Evolutionary conservation across 2,113 vertebrate species (phyloP).

Genomic region (Tiliqua scincoides): DNA sequence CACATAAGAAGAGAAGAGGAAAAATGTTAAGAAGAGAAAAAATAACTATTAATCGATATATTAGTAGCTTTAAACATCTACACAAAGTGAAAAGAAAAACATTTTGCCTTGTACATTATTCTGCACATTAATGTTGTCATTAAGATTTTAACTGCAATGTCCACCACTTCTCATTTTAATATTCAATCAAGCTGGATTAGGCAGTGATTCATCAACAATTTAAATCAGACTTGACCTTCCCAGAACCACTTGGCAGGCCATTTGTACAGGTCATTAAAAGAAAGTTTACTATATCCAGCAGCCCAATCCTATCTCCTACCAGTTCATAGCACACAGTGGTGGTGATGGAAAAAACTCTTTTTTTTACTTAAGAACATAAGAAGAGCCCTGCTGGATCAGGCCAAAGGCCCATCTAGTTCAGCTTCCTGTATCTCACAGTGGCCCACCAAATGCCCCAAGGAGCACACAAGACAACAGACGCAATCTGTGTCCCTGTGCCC

Average conservation of each 20-base stretch:
- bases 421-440: too few species aligned
- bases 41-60: slow-evolving; percentile 50
- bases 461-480: too few species aligned
- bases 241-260: slow-evolving; percentile 65
- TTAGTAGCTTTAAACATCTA: slow-evolving; percentile 49
- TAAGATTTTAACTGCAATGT: slow-evolving; percentile 61
- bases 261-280: slow-evolving; percentile 72
- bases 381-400: too few species aligned
- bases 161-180: slow-evolving; percentile 63
- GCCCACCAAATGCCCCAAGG: too few species aligned
- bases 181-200: slow-evolving; percentile 74
- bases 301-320: too few species aligned
- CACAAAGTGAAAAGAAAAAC: slow-evolving; percentile 56
- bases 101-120: slow-evolving; percentile 66
- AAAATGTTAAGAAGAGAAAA: slow-evolving; percentile 18
- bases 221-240: slow-evolving; percentile 79
- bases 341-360: too few species aligned
- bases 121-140: slow-evolving; percentile 61
- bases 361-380: too few species aligned
- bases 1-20: too few species aligned
- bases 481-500: too few species aligned
- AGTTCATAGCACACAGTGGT: too few species aligned
- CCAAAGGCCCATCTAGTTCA: too few species aligned
- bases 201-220: slow-evolving; percentile 76
- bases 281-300: slow-evolving; percentile 55